Base-by-base conservation (phyloP, 2,797 vertebrate species). In the Hyperoplus lanceolatus region DNA sequence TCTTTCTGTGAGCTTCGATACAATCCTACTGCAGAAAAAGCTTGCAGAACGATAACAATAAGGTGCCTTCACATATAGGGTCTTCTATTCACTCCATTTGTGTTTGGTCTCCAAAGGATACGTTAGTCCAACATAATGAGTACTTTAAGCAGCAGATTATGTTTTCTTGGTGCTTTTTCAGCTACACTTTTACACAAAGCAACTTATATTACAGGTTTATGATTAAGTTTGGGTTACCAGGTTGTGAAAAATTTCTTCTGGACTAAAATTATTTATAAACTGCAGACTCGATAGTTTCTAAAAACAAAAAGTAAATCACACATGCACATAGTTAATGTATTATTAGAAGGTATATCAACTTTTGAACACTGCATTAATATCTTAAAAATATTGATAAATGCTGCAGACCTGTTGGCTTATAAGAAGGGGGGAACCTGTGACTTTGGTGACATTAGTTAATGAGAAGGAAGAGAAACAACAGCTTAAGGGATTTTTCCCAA, bases 21-120 rank as follows among this genome's bases (percentile, higher is more conserved):
- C 64, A 75, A 43, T 62, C 66, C 49, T 21, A 61, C 29, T 75
- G 64, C 63, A 64, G 75, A 39, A 4, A 63, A 67, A 60, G 36
- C 11, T 39, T 2, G 1, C n/a, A 70, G 73, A n/a, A 39, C 57
- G 69, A 53, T 60, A 62, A 56, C 18, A 65, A 15, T 51, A 70
- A 71, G 18, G 36, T 18, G 57, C 18, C n/a, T 60, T 51, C 45
- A 36, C 9, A 3, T 39, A 18, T 67, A 4, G 18, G 18, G 5
- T 50, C 36, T 57, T 70, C 7, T 41, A 45, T 14, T 70, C 60
- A 36, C 4, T 62, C 2, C 8, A 43, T 69, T 18, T 55, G 6
- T 1, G 36, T 53, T 29, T 21, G 10, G 42, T 62, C 43, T 12
- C 4, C 29, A 3, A 43, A 6, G 4, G 1, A 51, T 11, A 3